A percentile compares a stretch with the other conserved stretches of the same genome.
These are phyloP conservation scores for Arge pagana DNA, from an alignment of 2,888 invertebrate species.

Conservation along the genomic window DNA sequence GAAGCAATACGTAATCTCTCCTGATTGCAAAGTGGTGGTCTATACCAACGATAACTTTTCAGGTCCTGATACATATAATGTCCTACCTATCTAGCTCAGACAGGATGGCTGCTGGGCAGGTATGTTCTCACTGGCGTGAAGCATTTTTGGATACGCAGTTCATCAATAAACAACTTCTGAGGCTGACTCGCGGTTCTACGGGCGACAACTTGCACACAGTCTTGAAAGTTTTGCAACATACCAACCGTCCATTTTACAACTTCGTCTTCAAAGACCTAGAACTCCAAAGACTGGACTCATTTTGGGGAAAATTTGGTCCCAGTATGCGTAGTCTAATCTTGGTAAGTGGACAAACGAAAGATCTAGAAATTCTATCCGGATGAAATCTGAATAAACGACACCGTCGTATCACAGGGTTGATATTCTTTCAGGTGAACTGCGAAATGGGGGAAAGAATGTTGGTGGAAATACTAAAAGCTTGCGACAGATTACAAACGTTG, in stretches of 20 bases:
- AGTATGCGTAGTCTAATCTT: constrained; percentile 63
- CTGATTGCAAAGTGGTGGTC: not conserved
- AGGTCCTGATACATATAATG: constrained; percentile 70
- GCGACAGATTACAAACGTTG: constrained; percentile 64
- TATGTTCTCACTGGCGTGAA: constrained; percentile 70
- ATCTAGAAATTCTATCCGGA: not conserved
- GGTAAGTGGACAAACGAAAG: constrained; percentile 38
- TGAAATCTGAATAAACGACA: not conserved
- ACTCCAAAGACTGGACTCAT: constrained; percentile 59
- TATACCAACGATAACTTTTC: constrained; percentile 39
- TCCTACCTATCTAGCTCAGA: constrained; percentile 69
- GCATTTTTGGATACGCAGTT: constrained; percentile 68
- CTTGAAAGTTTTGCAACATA: constrained; percentile 58
- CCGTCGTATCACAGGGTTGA: not conserved
- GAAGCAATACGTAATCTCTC: not conserved
- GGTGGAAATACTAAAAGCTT: constrained; percentile 63
- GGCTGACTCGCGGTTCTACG: constrained; percentile 59
- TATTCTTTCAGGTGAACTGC: constrained; percentile 59
- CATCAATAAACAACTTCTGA: constrained; percentile 62
- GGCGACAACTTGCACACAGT: constrained; percentile 57
- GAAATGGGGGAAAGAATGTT: constrained; percentile 70
- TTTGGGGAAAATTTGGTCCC: constrained; percentile 67
- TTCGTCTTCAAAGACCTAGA: constrained; percentile 64
- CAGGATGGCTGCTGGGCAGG: constrained; percentile 68
- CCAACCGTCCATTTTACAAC: constrained; percentile 58